Evolutionary conservation across 2,888 invertebrate species (phyloP).

Genomic region (Dinocampus coccinellae): DNA sequence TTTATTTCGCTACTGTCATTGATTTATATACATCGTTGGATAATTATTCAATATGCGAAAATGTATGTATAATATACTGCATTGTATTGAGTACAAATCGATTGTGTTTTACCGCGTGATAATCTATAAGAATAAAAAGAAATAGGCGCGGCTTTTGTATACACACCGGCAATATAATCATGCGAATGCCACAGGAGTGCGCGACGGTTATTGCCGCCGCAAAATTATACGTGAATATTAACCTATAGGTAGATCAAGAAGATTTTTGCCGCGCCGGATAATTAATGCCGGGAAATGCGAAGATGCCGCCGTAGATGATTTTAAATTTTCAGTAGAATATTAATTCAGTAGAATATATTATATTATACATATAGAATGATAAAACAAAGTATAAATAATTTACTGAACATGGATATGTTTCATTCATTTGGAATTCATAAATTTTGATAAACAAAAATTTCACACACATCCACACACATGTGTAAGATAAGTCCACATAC

Average conservation of each 20-base stretch:
- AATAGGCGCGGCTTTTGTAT: conserved; percentile 13
- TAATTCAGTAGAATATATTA: too few relatives aligned
- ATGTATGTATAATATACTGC: too few relatives aligned
- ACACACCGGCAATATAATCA: conserved; percentile 1
- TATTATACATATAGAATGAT: too few relatives aligned
- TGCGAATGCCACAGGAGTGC: conserved; percentile 6
- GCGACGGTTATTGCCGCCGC: neutral
- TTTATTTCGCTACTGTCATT: conserved; percentile 4
- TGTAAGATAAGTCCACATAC: too few relatives aligned
- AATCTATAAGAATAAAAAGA: neutral
- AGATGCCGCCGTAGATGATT: neutral
- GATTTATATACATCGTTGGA: neutral
- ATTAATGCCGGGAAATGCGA: conserved; percentile 14
- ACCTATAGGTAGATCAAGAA: neutral
- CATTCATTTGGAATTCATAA: too few relatives aligned
- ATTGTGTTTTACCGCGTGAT: conserved; percentile 1
- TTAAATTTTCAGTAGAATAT: neutral
- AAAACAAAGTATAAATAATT: too few relatives aligned
- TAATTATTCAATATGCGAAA: conserved; percentile 20
- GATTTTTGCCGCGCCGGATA: neutral
- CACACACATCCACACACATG: too few relatives aligned
- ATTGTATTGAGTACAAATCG: too few relatives aligned
- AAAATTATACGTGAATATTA: neutral
- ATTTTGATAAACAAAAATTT: too few relatives aligned
- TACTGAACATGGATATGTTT: too few relatives aligned